These are phyloP conservation scores for Rhyacichthys aspro DNA, from an alignment of 2,797 vertebrate species.

Conservation along the genomic window DNA sequence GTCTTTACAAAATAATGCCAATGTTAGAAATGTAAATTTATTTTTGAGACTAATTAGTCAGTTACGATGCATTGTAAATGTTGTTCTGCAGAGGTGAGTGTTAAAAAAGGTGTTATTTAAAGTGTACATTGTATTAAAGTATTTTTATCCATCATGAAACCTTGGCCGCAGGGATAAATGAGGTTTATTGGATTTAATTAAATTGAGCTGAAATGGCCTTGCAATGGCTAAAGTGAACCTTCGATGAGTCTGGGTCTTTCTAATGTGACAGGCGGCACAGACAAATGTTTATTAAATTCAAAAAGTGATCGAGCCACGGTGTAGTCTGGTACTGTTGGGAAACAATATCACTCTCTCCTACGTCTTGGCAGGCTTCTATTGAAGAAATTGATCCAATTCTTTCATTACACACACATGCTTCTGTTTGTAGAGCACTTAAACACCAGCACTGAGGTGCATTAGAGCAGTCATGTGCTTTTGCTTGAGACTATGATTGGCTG, in stretches of 20 bases:
- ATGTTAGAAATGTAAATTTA: background rate
- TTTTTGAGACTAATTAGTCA: background rate
- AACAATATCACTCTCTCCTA: conserved; percentile 26
- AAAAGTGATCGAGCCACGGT: conserved; percentile 31
- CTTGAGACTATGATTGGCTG: too few relatives aligned
- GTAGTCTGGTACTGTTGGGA: conserved; percentile 12
- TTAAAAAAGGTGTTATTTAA: conserved; percentile 37
- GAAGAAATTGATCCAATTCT: conserved; percentile 9
- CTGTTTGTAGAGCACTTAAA: background rate
- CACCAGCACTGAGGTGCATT: too few relatives aligned
- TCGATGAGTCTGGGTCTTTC: conserved; percentile 44
- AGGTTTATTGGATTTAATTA: conserved; percentile 67
- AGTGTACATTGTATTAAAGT: conserved; percentile 53
- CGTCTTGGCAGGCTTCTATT: conserved; percentile 17
- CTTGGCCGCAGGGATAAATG: conserved; percentile 64
- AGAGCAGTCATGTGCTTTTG: background rate
- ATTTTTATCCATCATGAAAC: conserved; percentile 60
- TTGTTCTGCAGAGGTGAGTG: background rate
- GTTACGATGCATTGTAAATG: background rate
- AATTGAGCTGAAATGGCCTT: conserved; percentile 61
- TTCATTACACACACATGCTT: background rate
- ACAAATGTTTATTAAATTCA: conserved; percentile 56
- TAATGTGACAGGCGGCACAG: conserved; percentile 54
- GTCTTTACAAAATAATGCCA: background rate
- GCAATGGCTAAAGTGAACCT: conserved; percentile 54